Conservation (phyloP, 37 sponge, comb jelly and placozoan genomes). For the Tethya wilhelma region DNA sequence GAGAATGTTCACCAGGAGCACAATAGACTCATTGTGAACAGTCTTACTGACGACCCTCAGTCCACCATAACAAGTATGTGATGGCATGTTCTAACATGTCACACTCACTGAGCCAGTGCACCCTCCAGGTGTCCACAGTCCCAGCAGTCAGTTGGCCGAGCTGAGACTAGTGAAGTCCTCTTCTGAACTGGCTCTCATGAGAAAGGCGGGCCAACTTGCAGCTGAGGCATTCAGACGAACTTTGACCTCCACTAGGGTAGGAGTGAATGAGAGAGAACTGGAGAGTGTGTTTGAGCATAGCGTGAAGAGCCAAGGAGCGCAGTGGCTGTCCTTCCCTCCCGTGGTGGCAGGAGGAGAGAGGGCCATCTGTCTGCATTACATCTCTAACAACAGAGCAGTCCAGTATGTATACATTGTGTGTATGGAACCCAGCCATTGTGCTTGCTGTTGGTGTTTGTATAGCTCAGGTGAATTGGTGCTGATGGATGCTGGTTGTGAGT, state of each 20-base stretch:
- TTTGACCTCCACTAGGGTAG: slow-evolving; percentile 43
- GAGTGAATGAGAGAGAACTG: slow-evolving; percentile 65
- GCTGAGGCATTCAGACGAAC: slow-evolving; percentile 52
- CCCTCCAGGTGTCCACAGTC: slow-evolving; percentile 51
- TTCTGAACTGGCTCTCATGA: slow-evolving; percentile 60
- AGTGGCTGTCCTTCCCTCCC: slow-evolving; percentile 79
- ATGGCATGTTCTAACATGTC: background rate
- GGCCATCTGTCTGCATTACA: slow-evolving; percentile 79
- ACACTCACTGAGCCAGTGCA: background rate
- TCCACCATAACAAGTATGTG: slow-evolving; percentile 57
- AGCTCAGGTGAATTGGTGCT: slow-evolving; percentile 82
- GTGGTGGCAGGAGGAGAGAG: slow-evolving; percentile 84
- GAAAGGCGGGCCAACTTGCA: slow-evolving; percentile 57
- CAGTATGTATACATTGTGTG: slow-evolving; percentile 10
- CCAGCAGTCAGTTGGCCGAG: slow-evolving; percentile 25
- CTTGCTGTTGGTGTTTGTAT: background rate
- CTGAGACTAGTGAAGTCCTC: slow-evolving; percentile 61
- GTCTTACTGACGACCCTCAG: slow-evolving; percentile 24
- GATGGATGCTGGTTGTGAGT: slow-evolving; percentile 87
- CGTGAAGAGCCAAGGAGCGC: slow-evolving; percentile 71
- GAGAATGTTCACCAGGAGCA: slow-evolving; percentile 16
- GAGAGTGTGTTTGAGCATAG: slow-evolving; percentile 75
- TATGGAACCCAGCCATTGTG: background rate
- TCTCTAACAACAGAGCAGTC: slow-evolving; percentile 51
- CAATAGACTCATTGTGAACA: slow-evolving; percentile 28